Conservation (phyloP, 2,797 vertebrate genomes). For the Chrysocyon brachyurus region DNA sequence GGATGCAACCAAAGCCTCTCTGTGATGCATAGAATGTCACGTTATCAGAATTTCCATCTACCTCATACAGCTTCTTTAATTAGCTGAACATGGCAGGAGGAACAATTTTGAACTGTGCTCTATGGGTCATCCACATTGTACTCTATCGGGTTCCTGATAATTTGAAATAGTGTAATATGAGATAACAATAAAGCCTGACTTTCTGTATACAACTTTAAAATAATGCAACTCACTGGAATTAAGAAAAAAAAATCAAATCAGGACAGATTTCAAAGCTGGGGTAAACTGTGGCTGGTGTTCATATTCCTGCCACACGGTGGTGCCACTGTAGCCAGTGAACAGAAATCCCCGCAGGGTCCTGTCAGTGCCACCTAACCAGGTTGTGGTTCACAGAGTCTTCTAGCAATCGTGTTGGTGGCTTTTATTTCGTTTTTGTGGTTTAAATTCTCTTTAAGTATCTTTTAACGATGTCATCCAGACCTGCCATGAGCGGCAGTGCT, state of each 20-base stretch:
- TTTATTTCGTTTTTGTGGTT: neutral
- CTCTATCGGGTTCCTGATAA: conserved; percentile 74
- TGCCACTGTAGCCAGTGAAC: neutral
- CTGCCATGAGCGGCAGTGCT: neutral
- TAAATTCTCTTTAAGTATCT: conserved; percentile 27
- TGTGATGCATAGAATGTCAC: neutral
- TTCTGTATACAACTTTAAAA: conserved; percentile 23
- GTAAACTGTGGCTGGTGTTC: neutral
- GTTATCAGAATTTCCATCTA: neutral
- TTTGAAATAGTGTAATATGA: neutral
- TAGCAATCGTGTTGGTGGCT: neutral
- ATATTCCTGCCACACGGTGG: conserved; percentile 63
- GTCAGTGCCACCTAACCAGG: neutral
- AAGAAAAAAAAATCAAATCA: neutral
- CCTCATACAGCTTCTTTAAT: conserved; percentile 88
- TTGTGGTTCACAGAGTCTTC: neutral
- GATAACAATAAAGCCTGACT: conserved; percentile 6
- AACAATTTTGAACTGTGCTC: conserved; percentile 87
- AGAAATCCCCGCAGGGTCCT: neutral
- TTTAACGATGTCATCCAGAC: neutral
- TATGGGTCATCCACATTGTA: conserved; percentile 88
- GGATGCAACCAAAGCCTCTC: neutral
- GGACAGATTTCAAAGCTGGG: neutral
- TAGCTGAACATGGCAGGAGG: conserved; percentile 89
- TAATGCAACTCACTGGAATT: neutral